Conservation (phyloP, 2,888 invertebrate species). For the Eilema caniola region DNA sequence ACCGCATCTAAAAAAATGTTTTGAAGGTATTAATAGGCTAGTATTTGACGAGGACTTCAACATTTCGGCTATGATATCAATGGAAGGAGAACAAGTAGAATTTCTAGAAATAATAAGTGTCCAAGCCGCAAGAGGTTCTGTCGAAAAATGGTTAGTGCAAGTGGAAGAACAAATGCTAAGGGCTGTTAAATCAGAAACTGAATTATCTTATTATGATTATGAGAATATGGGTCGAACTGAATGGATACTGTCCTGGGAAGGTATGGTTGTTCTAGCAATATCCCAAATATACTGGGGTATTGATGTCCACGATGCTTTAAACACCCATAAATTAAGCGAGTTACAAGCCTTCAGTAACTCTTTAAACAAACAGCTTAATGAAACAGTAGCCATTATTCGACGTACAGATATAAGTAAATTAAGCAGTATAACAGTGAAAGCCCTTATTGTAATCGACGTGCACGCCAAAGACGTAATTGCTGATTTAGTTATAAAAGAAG, state of each 20-base stretch:
- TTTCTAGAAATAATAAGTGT: constrained; percentile 89
- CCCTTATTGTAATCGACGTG: constrained; percentile 94
- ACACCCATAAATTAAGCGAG: constrained; percentile 85
- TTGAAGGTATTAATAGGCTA: constrained; percentile 93
- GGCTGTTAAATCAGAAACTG: constrained; percentile 90
- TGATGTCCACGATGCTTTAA: constrained; percentile 91
- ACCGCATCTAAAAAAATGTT: constrained; percentile 95
- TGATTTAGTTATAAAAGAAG: constrained; percentile 88
- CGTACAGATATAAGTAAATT: constrained; percentile 90
- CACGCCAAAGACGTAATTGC: constrained; percentile 94
- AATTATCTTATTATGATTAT: constrained; percentile 89
- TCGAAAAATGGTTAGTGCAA: constrained; percentile 94
- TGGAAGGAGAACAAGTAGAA: constrained; percentile 90
- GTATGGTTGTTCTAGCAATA: constrained; percentile 93
- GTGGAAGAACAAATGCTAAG: constrained; percentile 94
- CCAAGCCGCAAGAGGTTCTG: constrained; percentile 92
- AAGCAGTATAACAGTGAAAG: constrained; percentile 92
- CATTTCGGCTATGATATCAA: constrained; percentile 92
- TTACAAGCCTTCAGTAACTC: constrained; percentile 86
- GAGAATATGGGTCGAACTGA: constrained; percentile 85
- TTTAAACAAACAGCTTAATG: constrained; percentile 89
- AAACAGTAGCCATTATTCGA: constrained; percentile 91
- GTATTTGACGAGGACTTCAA: constrained; percentile 90
- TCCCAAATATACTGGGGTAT: constrained; percentile 95
- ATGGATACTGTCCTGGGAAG: constrained; percentile 93